Percentiles rank a stretch among this genome's conserved stretches.
phyloP scores from a whole-genome alignment of 2,888 invertebrate genomes.

The Caenorhabditis virilis region DNA sequence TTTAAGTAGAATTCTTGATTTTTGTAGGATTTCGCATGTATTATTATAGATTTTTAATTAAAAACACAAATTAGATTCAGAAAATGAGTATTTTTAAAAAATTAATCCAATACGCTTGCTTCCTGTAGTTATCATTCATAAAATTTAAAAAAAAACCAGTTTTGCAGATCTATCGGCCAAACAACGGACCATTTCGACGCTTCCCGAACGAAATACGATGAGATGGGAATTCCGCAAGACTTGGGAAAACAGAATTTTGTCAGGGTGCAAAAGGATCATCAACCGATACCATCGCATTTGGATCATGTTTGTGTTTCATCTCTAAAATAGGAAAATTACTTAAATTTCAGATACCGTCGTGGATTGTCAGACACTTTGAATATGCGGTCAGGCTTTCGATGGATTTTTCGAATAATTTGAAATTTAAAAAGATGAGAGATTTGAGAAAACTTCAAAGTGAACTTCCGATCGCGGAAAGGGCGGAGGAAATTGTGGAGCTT shows the following conservation, averaged over 20 bases:
- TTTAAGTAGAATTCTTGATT: no score
- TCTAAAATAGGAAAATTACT: not conserved
- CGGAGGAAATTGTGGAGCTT: conserved; percentile 75
- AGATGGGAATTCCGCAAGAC: conserved; percentile 51
- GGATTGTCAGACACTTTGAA: conserved; percentile 60
- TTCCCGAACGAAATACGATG: conserved; percentile 32
- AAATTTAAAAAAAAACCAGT: no score
- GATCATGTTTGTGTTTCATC: conserved; percentile 11
- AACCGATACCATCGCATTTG: conserved; percentile 9
- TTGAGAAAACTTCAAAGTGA: conserved; percentile 76
- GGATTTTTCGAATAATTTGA: conserved; percentile 80
- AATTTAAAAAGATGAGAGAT: conserved; percentile 80
- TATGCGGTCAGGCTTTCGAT: conserved; percentile 54
- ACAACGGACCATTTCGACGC: conserved; percentile 48
- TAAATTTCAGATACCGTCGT: conserved; percentile 39
- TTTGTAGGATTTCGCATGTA: no score
- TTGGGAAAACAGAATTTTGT: conserved; percentile 43
- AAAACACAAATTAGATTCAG: no score
- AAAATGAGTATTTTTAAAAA: no score
- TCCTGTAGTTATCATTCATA: no score
- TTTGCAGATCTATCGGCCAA: conserved; percentile 28
- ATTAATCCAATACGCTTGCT: no score
- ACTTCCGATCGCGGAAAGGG: conserved; percentile 85
- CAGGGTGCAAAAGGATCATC: conserved; percentile 30
- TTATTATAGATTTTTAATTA: no score